A percentile compares a stretch with the other conserved stretches of the same genome.
Conservation (phyloP, 2,113 vertebrate genomes). For the Sapajus apella region DNA sequence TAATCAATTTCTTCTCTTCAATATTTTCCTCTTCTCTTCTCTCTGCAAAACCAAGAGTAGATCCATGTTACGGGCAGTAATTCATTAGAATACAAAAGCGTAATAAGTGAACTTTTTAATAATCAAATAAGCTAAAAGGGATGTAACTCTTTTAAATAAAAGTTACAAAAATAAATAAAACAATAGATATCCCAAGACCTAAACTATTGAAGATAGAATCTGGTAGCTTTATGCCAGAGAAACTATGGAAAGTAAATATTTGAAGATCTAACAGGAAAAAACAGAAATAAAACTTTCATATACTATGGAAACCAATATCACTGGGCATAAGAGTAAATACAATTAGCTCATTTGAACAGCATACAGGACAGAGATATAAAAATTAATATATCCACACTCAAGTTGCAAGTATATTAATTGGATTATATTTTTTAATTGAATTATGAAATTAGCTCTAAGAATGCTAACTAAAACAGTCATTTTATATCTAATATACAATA, state of each 20-base stretch:
- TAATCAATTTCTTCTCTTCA: slow-evolving; percentile 93
- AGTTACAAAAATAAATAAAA: slow-evolving; percentile 18
- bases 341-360: neutral
- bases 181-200: neutral
- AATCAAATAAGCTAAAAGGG: neutral
- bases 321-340: neutral
- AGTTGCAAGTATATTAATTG: too few relatives aligned
- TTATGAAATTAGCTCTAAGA: neutral
- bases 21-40: slow-evolving; percentile 91
- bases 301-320: neutral
- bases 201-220: neutral
- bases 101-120: neutral
- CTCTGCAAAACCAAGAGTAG: slow-evolving; percentile 82
- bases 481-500: neutral
- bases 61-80: neutral
- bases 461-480: neutral
- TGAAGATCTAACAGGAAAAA: neutral
- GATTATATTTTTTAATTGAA: too few relatives aligned
- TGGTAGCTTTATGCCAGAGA: neutral
- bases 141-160: neutral
- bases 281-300: neutral
- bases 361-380: neutral
- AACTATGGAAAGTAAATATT: neutral
- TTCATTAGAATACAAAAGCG: neutral
- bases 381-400: neutral